phyloP scores from a whole-genome alignment of 1,140 invertebrate species.

The Drosophila quadrilineata region DNA sequence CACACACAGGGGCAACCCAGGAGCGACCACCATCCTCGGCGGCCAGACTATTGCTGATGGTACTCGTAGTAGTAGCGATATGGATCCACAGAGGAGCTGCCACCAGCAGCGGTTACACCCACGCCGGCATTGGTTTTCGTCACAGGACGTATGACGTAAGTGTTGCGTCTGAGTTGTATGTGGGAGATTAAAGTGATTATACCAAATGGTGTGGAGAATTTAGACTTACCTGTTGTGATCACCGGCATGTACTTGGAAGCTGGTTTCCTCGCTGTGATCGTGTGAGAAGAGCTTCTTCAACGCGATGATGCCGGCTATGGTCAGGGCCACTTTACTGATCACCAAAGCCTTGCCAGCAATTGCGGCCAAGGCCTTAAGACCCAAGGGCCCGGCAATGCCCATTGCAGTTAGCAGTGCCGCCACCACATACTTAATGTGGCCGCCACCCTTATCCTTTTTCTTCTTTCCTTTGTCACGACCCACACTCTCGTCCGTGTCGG shows the following conservation, averaged over 20 bases:
- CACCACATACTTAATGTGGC: constrained; percentile 83
- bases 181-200: neutral
- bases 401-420: constrained; percentile 85
- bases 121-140: constrained; percentile 57
- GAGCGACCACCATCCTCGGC: neutral
- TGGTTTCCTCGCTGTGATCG: constrained; percentile 83
- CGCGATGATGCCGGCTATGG: constrained; percentile 86
- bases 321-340: constrained; percentile 86
- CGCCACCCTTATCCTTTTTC: constrained; percentile 60
- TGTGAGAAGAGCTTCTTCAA: constrained; percentile 87
- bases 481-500: constrained; percentile 14
- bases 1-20: constrained; percentile 12
- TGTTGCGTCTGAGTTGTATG: constrained; percentile 82
- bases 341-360: constrained; percentile 86
- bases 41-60: constrained; percentile 72
- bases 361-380: constrained; percentile 85
- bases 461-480: constrained; percentile 56
- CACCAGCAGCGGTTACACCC: constrained; percentile 58
- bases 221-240: constrained; percentile 83
- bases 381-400: constrained; percentile 84
- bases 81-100: constrained; percentile 82
- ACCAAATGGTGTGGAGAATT: neutral
- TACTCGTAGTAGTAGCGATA: constrained; percentile 83
- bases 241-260: constrained; percentile 86
- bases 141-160: constrained; percentile 84